Percentiles rank a stretch among this genome's conserved stretches.
These are phyloP conservation scores for Esox masquinongy DNA, from an alignment of 2,797 vertebrate genomes.

Conservation along the genomic window DNA sequence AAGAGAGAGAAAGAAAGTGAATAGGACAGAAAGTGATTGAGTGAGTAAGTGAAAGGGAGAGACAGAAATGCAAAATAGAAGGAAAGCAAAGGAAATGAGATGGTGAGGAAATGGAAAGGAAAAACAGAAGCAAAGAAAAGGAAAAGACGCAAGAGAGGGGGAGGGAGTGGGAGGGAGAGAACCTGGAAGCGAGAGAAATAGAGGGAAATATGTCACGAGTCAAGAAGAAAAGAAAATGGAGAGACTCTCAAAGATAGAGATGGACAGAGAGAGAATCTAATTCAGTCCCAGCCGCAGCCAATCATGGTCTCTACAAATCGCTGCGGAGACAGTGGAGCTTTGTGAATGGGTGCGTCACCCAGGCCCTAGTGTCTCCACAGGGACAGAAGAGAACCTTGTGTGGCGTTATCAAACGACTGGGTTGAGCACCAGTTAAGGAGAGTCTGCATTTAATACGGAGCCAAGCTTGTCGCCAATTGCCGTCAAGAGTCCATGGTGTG, in stretches of 20 bases:
- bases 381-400: conserved; percentile 36
- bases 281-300: conserved; percentile 29
- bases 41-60: too few species aligned
- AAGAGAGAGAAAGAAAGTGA: too few species aligned
- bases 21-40: too few species aligned
- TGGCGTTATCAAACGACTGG: conserved; percentile 23
- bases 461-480: not conserved
- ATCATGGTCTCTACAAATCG: conserved; percentile 22
- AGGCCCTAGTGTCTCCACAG: not conserved
- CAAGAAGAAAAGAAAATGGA: conserved; percentile 4
- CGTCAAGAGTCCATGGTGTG: not conserved
- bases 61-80: not conserved
- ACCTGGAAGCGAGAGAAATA: not conserved
- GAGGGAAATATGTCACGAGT: not conserved
- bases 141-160: not conserved
- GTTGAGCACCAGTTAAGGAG: conserved; percentile 31
- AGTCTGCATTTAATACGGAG: not conserved
- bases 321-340: conserved; percentile 36
- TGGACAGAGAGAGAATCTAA: conserved; percentile 27
- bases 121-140: not conserved
- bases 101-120: not conserved
- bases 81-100: not conserved
- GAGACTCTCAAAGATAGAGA: not conserved
- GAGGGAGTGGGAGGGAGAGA: not conserved
- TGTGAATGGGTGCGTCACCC: conserved; percentile 37